phyloP scores from a whole-genome alignment of 2,888 invertebrate species.

The Rhodophaea formosa region DNA sequence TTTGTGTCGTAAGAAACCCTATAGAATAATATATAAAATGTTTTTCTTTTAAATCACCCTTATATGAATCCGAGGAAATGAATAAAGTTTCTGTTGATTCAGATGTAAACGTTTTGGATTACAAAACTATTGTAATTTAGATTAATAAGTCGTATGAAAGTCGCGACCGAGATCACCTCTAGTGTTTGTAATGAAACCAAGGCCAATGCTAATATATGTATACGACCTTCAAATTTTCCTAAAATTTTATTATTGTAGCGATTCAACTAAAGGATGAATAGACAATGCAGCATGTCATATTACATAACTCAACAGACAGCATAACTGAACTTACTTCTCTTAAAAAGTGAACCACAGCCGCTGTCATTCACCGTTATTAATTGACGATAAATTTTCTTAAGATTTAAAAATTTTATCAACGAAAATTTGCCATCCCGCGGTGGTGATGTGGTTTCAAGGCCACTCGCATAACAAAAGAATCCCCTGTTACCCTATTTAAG shows the following conservation, averaged over 20 bases:
- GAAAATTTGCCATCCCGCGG: no score
- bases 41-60: not conserved
- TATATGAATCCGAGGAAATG: constrained; percentile 22
- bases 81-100: constrained; percentile 39
- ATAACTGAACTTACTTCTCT: no score
- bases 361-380: no score
- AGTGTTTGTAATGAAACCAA: constrained; percentile 62
- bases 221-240: constrained; percentile 60
- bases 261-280: constrained; percentile 31
- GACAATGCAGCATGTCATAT: constrained; percentile 24
- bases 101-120: constrained; percentile 48
- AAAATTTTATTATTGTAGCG: constrained; percentile 43
- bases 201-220: constrained; percentile 58
- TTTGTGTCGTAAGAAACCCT: no score
- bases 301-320: not conserved
- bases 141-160: constrained; percentile 52
- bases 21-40: no score
- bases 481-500: no score
- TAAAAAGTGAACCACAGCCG: no score
- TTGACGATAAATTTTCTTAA: no score
- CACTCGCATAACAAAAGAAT: no score
- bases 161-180: constrained; percentile 62
- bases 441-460: no score
- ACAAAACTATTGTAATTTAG: constrained; percentile 66
- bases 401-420: no score